Base-by-base conservation (phyloP, 2,888 invertebrate genomes). In the Macrophya annulata region DNA sequence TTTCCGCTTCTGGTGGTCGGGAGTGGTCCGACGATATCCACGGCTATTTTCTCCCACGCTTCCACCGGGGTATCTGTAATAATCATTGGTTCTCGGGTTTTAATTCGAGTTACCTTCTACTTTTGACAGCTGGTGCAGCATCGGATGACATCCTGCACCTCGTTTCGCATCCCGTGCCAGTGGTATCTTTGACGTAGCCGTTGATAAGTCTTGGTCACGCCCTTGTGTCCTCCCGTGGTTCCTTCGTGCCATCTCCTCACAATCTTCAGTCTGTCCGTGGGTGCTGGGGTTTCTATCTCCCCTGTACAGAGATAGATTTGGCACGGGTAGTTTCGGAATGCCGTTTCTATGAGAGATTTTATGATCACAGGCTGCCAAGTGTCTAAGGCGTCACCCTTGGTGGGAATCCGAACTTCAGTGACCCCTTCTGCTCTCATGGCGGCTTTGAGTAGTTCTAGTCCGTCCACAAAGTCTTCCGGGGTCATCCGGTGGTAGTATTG, bases 161-260 rank as follows among this genome's bases (percentile, higher is more conserved):
- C 82, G 21, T 72, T 31, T 3, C 31, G 55, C 79, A 88, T 81
- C 4, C 83, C 79, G 6, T 76, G 85, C 88, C 88, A 87, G 37
- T 85, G 59, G 25, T 85, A 86, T 3, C 72, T 9, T 21, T 68
- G 37, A 9, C 77, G 43, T 10, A 87, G 31, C 4, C 74, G 10
- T 51, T 74, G 65, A 6, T 51, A 43, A 9, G 87, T 87, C 4
- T 77, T 81, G 21, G 87, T 82, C 0, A 85, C 65, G 10, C 88
- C 87, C n/a, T 83, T 85, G 59, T 88, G 88, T 8, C 87, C 86
- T 12, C 85, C 84, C 12, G 85, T 83, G 1, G 65, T 82, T 3
- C 62, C 62, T 62, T 62, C 62, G 55, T 87, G 87, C 45, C 59
- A 65, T 15, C 48, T 40, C 21, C 55, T 37, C 25, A 86, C 55